Percentiles rank a stretch among this genome's conserved stretches.
phyloP scores from a whole-genome alignment of 2,113 vertebrate species.

The Vidua macroura region DNA sequence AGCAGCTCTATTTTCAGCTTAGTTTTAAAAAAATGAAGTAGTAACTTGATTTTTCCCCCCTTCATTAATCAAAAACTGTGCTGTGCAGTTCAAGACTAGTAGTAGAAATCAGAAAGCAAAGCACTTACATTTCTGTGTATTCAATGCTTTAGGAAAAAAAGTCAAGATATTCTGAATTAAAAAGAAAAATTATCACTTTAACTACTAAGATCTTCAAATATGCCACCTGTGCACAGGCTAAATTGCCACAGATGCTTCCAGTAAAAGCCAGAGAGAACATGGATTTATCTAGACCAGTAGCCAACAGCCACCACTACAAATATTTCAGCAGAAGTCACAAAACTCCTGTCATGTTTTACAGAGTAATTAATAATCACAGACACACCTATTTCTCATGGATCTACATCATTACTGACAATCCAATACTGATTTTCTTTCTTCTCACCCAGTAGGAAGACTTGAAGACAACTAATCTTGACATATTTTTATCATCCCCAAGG shows the following conservation, averaged over 20 bases:
- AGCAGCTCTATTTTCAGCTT: background rate
- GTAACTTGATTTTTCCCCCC: background rate
- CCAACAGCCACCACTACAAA: background rate
- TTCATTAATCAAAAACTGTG: background rate
- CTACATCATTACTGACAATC: background rate
- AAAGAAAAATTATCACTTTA: background rate
- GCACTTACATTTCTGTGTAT: background rate
- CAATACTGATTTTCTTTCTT: background rate
- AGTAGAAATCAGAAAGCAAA: background rate
- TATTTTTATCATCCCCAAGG: background rate
- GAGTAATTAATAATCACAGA: background rate
- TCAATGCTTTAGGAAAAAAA: background rate
- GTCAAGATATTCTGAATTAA: background rate
- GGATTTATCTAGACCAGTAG: background rate
- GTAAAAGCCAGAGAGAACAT: background rate
- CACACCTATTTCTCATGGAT: background rate
- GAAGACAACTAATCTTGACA: background rate
- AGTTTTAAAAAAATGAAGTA: background rate
- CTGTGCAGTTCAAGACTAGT: background rate
- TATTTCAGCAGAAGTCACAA: background rate
- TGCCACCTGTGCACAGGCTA: background rate
- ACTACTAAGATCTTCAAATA: background rate
- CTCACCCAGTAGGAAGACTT: background rate
- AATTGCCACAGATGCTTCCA: background rate
- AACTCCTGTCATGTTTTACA: background rate